Percentiles rank a stretch among this genome's conserved stretches.
These are phyloP conservation scores for Kryphioiulus occultus DNA, from an alignment of 2,888 invertebrate genomes.

Conservation along the genomic window DNA sequence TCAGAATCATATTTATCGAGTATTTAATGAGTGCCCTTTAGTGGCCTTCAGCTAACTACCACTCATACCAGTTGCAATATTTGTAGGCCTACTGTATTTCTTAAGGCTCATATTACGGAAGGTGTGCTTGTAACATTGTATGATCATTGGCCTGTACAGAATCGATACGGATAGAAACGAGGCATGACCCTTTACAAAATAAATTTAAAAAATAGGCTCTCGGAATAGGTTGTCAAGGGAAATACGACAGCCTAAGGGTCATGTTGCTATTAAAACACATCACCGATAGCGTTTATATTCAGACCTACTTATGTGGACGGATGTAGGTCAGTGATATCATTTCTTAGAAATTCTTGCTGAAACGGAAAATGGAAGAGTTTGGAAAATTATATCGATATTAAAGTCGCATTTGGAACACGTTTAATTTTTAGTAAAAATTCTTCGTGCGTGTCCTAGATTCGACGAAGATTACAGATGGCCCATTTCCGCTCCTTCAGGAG, in stretches of 20 bases:
- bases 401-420: conserved; percentile 25
- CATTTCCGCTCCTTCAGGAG: conserved; percentile 13
- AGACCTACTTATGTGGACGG: conserved; percentile 20
- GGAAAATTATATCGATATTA: conserved; percentile 24
- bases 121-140: background rate
- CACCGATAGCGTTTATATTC: background rate
- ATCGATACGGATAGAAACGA: background rate
- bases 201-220: background rate
- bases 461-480: background rate
- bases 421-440: conserved; percentile 10
- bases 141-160: background rate
- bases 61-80: too few species aligned
- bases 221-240: background rate
- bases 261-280: background rate
- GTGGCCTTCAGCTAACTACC: too few species aligned
- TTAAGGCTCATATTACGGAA: too few species aligned
- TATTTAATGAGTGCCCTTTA: too few species aligned
- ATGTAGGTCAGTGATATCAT: conserved; percentile 39
- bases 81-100: too few species aligned
- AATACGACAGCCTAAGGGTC: background rate
- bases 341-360: background rate
- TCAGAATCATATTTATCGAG: too few species aligned
- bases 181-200: background rate
- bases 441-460: conserved; percentile 17
- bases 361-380: background rate